Base-by-base conservation (phyloP, 2,888 invertebrate genomes). In the Coelogynopora nodosa region DNA sequence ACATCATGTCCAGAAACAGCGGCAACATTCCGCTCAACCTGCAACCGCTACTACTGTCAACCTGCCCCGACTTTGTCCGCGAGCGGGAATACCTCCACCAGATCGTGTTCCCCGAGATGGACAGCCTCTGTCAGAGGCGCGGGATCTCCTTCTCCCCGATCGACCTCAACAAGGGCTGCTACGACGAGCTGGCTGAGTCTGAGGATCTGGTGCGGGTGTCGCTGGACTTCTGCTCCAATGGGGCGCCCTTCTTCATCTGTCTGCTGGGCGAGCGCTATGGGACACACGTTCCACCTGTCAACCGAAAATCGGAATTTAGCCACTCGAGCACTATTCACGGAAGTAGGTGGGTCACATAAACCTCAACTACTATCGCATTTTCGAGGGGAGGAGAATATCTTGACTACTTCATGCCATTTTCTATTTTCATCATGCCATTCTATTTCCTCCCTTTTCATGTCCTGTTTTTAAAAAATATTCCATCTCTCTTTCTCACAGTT, bases 181-280 rank as follows among this genome's bases (percentile, higher is more conserved):
- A 89, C n/a, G 89, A 90, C 23, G 84, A 88, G n/a, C 88, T 89
- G 28, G 88, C 88, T 0, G 88, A 89, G 27, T 87, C 88, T 29
- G 90, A 90, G 28, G 88, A 90, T 67, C 85, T 90, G 0, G 87
- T 91, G 82, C 89, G 88, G 26, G 88, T 90, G 0, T 88, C 89
- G 10, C 88, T 91, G 23, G 90, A 91, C 84, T 89, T 89, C 67
- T 89, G 91, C 10, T 88, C 86, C 23, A 88, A 88, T 86, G 90
- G 90, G 86, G 88, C 90, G 0, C 91, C 91, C 13, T 91, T 90
- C 88, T 90, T 90, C 86, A 89, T 91, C 13, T 90, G 91, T 85
- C 87, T 91, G 29, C 88, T 91, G 1, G 91, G 91, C 1, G 91
- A 91, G 85, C 89, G 90, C 13, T 91, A 91, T 87, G 91, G 91